Evolutionary conservation across 2,113 vertebrate species (phyloP), one percentile per base, ranked within the genome.

Genomic region (Chaetodon auriga): DNA sequence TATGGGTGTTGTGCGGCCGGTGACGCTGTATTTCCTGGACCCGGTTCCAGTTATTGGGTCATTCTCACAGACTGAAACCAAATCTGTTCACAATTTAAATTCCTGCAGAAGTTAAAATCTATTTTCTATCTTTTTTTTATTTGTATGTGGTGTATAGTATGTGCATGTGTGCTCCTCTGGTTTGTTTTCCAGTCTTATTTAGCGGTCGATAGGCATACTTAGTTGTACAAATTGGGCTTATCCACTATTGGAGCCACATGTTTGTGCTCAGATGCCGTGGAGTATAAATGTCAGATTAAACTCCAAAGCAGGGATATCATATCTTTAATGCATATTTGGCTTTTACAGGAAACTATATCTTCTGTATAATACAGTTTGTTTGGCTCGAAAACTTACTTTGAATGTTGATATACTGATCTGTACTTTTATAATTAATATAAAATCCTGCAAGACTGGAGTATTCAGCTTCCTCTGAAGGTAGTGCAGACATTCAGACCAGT

Each of bases 1-100:
- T 93, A 92, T 90, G 94, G 94, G 93, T 93, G 95, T 93, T 94
- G 90, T 88, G 89, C 78, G 87, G 90, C 90, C 76, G 83, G 86
- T 89, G 91, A 81, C 78, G 87, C 78, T 92, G 91, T 92, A 71
- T 92, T 94, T 94, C 92, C 92, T 92, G 90, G 87, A 94, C 89
- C 60, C 11, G 8, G 68, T 89, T 94, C 92, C 90, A 91, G 85
- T 87, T 90, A 90, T 95, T 95, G 90, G 92, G 92, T 95, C 93
- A 93, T 88, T 93, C 80, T 86, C 61, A 53, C 78, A 85, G 80
- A 62, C 68, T 49, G 53, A 91, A 90, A 91, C 80, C 81, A 88
- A 93, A 91, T 93, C 91, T 92, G 90, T 90, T 94, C 84, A 82
- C 64, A 72, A 90, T 92, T 93, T 86, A 90, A 89, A 92, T 92